These are phyloP conservation scores for Sesia apiformis DNA, from an alignment of 2,888 invertebrate species.

Conservation along the genomic window DNA sequence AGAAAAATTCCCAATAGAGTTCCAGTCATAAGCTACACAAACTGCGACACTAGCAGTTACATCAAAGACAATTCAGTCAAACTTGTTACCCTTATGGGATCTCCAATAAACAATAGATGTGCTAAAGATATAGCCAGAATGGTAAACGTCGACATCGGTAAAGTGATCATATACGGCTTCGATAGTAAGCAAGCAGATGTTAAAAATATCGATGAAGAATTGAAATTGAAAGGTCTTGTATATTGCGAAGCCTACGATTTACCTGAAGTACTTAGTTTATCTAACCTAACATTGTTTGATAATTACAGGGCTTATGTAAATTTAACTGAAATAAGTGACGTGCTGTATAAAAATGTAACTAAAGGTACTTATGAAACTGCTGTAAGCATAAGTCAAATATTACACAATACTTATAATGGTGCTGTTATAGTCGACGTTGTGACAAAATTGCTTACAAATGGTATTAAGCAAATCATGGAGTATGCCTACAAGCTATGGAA, in stretches of 20 bases:
- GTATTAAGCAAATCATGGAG: conserved; percentile 12
- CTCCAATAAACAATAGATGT: conserved; percentile 32
- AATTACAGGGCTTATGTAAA: conserved; percentile 22
- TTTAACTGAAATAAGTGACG: conserved; percentile 11
- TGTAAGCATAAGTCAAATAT: conserved; percentile 15
- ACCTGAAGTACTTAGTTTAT: conserved; percentile 5
- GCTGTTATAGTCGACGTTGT: conserved; percentile 14
- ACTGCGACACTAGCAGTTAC: conserved; percentile 30
- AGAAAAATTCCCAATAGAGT: conserved; percentile 37
- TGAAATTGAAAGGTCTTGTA: conserved; percentile 16
- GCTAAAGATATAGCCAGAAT: conserved; percentile 34
- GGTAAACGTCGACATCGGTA: conserved; percentile 21
- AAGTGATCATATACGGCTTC: conserved; percentile 28
- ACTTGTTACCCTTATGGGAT: conserved; percentile 30
- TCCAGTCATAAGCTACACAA: conserved; percentile 23
- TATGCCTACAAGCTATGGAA: conserved; percentile 26
- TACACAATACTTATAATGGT: conserved; percentile 10
- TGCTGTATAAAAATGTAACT: conserved; percentile 15
- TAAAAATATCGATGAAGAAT: conserved; percentile 16
- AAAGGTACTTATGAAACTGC: conserved; percentile 17
- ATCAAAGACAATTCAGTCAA: conserved; percentile 27
- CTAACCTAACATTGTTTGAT: conserved; percentile 18
- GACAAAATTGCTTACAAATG: conserved; percentile 14
- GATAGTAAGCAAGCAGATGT: conserved; percentile 15
- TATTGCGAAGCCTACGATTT: conserved; percentile 18